Evolutionary conservation across 2,797 vertebrate species (phyloP), one percentile per base, ranked within the genome.

Genomic region (Microcaecilia unicolor): DNA sequence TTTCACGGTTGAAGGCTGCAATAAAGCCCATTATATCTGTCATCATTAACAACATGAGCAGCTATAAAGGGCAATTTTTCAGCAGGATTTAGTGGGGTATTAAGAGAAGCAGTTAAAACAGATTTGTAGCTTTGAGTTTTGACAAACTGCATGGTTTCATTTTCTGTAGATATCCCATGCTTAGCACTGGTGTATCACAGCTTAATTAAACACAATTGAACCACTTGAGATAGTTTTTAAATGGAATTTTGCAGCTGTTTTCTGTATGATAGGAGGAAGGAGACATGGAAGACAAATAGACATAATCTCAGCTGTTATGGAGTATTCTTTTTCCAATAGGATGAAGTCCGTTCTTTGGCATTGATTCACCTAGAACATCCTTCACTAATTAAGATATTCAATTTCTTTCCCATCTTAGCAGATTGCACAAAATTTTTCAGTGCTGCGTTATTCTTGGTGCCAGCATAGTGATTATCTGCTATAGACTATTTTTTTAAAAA

Each of bases 321-420:
- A 49, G 41, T 43, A n/a, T 9, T 42, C 42, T 27, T 34, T 29
- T 54, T 56, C 15, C 46, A 51, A 27, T 31, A 55, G 11, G 44
- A 36, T 26, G 25, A 46, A 44, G 44, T 32, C 40, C 44, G 38
- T 25, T 23, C 24, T 43, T 67, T 50, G 61, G 29, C 50, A 56
- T 52, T 51, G 28, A 11, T 60, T 60, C 61, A 51, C 55, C 35
- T 65, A 48, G 27, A 54, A 48, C 43, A 43, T 37, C 30, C 60
- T 57, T 35, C 31, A 34, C 56, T 75, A 68, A 67, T 63, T 67
- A 68, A 67, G 41, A 22, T 8, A 9, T 55, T n/a, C n/a, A n/a
- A n/a, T n/a, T n/a, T n/a, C n/a, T n/a, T n/a, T n/a, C n/a, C n/a
- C n/a, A n/a, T n/a, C n/a, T n/a, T n/a, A n/a, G n/a, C n/a, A n/a